Conservation (phyloP, 1,140 invertebrate genomes). For the Drosophila ironensis region DNA sequence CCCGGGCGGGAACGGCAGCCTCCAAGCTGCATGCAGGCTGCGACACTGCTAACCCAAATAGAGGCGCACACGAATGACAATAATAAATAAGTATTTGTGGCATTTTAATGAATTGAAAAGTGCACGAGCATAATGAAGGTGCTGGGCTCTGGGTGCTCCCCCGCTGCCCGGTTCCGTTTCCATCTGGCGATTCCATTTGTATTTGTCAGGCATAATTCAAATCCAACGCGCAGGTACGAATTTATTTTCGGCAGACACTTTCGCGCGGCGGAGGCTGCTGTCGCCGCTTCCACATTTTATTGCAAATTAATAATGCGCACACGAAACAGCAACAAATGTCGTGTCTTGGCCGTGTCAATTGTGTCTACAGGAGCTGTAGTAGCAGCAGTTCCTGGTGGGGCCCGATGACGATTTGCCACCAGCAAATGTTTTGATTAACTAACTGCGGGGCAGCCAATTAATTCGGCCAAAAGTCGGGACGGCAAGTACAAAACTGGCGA, state of each 20-base stretch:
- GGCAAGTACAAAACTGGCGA: constrained; percentile 59
- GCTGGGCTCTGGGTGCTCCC: constrained; percentile 6
- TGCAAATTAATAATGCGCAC: constrained; percentile 77
- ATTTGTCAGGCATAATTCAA: constrained; percentile 77
- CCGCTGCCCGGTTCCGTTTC: constrained; percentile 34
- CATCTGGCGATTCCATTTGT: constrained; percentile 76
- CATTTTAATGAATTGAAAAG: constrained; percentile 72
- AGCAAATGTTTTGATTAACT: constrained; percentile 79
- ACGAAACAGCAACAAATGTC: constrained; percentile 21
- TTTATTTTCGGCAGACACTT: constrained; percentile 54
- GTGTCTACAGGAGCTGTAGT: constrained; percentile 50
- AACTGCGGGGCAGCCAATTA: constrained; percentile 71
- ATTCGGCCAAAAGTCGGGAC: constrained; percentile 36
- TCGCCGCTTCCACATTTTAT: constrained; percentile 71
- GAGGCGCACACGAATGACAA: constrained; percentile 56
- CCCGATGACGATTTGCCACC: constrained; percentile 55
- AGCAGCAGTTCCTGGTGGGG: constrained; percentile 27
- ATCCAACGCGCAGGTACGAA: constrained; percentile 64
- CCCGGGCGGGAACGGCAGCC: too few relatives aligned
- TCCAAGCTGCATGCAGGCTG: constrained; percentile 18
- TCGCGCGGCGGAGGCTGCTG: constrained; percentile 32
- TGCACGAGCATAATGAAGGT: constrained; percentile 43
- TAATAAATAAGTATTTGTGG: constrained; percentile 78
- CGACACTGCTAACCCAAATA: constrained; percentile 49
- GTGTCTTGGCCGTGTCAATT: constrained; percentile 66